Evolutionary conservation across 2,888 invertebrate species (phyloP).

Genomic region (Platycnemis pennipes): DNA sequence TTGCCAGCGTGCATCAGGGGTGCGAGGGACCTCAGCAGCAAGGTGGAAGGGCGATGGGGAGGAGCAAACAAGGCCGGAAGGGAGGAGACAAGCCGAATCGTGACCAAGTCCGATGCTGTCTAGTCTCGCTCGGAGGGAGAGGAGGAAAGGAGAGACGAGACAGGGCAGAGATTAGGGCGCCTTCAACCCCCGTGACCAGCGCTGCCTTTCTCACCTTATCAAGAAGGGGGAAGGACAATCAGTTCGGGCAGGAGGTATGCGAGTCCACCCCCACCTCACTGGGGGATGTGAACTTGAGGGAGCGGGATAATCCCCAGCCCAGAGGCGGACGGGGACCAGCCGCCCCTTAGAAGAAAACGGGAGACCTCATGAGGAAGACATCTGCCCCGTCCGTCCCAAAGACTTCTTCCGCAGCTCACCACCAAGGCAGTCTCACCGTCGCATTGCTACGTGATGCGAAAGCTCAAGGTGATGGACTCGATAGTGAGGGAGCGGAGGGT

Average conservation of each 20-base stretch:
- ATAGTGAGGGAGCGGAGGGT: not conserved
- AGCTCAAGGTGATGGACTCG: conserved; percentile 53
- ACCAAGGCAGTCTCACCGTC: conserved; percentile 38
- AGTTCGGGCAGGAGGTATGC: not conserved
- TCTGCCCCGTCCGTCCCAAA: conserved; percentile 56
- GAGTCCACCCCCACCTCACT: too few relatives aligned
- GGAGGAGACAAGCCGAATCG: not conserved
- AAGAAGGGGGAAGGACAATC: conserved; percentile 23
- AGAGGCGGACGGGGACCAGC: not conserved
- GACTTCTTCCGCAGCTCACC: conserved; percentile 33
- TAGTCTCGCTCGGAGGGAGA: not conserved
- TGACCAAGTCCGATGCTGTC: not conserved
- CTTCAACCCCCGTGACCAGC: not conserved
- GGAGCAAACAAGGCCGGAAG: not conserved
- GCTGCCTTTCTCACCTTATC: conserved; percentile 14
- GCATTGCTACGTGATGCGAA: conserved; percentile 63
- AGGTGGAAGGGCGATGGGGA: not conserved
- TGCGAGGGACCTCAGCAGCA: not conserved
- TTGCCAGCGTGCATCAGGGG: not conserved
- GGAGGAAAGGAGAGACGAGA: not conserved
- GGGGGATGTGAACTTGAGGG: too few relatives aligned
- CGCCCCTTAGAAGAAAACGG: not conserved
- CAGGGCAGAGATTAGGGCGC: not conserved
- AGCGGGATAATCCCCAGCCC: not conserved
- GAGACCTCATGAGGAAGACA: conserved; percentile 56